Evolutionary conservation across 2,797 vertebrate species (phyloP).

Genomic region (Lutjanus campechanus): DNA sequence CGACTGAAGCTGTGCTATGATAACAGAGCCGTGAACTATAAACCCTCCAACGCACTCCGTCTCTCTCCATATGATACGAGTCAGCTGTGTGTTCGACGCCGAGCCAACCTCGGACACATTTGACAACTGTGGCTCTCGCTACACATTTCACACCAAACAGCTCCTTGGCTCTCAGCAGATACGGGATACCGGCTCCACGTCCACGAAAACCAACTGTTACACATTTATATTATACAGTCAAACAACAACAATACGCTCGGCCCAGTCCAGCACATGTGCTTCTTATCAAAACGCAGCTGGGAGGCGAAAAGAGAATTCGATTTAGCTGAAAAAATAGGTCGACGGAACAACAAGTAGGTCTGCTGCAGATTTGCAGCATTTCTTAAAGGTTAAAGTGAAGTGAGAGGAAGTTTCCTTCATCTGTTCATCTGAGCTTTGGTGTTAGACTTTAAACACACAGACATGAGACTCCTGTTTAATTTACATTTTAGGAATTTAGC

Average conservation of each 20-base stretch:
- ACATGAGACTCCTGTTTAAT: not conserved
- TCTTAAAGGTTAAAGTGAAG: slow-evolving; percentile 21
- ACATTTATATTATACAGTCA: slow-evolving; percentile 60
- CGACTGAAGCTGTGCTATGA: slow-evolving; percentile 29
- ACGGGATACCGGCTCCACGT: slow-evolving; percentile 40
- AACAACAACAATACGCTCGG: slow-evolving; percentile 56
- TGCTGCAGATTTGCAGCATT: slow-evolving; percentile 17
- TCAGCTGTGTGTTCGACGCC: slow-evolving; percentile 38
- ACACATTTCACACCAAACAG: slow-evolving; percentile 38
- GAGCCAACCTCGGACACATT: slow-evolving; percentile 43
- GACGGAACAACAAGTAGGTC: slow-evolving; percentile 49
- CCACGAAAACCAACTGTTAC: slow-evolving; percentile 56
- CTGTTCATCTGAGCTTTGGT: not conserved
- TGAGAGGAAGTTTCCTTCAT: not conserved
- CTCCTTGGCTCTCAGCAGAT: slow-evolving; percentile 37
- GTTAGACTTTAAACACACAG: not conserved
- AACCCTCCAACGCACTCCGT: slow-evolving; percentile 37
- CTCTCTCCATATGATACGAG: slow-evolving; percentile 36
- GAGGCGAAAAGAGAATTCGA: slow-evolving; percentile 57
- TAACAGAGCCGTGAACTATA: slow-evolving; percentile 51
- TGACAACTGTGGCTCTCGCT: slow-evolving; percentile 24
- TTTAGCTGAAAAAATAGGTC: slow-evolving; percentile 54
- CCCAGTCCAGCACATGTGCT: slow-evolving; percentile 72
- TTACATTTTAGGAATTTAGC: not conserved
- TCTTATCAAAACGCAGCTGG: slow-evolving; percentile 71